These are phyloP conservation scores for Drosophila subobscura DNA, from an alignment of 1,140 invertebrate species.

Conservation along the genomic window DNA sequence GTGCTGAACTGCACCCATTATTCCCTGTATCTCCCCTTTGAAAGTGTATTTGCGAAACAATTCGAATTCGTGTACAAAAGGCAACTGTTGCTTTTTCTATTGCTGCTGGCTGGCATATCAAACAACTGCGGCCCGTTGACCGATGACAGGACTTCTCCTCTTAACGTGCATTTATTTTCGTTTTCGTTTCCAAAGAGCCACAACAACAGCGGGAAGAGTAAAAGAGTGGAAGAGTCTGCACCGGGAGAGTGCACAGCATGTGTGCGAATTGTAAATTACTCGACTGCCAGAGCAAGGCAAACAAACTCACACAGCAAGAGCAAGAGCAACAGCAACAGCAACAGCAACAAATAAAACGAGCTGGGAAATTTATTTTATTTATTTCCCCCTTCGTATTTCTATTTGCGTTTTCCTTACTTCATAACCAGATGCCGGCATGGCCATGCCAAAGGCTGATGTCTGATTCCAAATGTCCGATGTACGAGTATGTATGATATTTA, in stretches of 20 bases:
- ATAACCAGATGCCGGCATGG: constrained; percentile 49
- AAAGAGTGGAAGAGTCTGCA: constrained; percentile 27
- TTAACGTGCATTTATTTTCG: constrained; percentile 78
- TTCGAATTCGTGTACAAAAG: constrained; percentile 49
- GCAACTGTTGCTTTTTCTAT: constrained; percentile 48
- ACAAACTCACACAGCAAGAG: constrained; percentile 23
- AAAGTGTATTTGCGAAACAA: constrained; percentile 11
- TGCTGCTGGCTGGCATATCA: constrained; percentile 60
- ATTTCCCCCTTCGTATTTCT: constrained; percentile 48
- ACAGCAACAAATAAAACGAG: constrained; percentile 62
- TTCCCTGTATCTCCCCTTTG: not conserved
- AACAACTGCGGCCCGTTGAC: constrained; percentile 73
- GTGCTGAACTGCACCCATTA: too few relatives aligned
- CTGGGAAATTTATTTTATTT: constrained; percentile 63
- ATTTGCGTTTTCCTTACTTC: constrained; percentile 63
- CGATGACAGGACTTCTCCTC: constrained; percentile 69
- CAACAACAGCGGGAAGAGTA: constrained; percentile 31
- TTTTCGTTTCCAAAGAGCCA: constrained; percentile 65
- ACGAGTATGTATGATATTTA: constrained; percentile 58
- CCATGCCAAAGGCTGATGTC: constrained; percentile 32
- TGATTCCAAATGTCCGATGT: constrained; percentile 30
- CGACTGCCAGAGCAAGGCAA: constrained; percentile 57
- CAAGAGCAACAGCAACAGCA: too few relatives aligned
- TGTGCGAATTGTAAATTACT: constrained; percentile 79
- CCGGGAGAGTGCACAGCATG: constrained; percentile 60